Evolutionary conservation across 2,888 invertebrate species (phyloP), one percentile per base, ranked within the genome.

Genomic region (Ornithoptera priamus): DNA sequence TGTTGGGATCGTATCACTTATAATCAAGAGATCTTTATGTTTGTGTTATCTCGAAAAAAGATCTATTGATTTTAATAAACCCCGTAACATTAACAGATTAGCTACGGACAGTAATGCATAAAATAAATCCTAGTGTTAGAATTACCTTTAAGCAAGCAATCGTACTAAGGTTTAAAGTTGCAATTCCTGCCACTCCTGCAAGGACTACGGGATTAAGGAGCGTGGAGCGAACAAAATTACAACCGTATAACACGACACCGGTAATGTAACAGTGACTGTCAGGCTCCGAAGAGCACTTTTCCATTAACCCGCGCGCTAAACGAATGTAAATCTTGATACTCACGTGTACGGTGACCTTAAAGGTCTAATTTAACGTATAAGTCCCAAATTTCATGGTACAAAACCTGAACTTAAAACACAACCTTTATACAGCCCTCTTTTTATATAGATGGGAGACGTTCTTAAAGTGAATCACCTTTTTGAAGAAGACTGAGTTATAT

Each of bases 271-370:
- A 62, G 30, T 63, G 62, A 67, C 62, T 70, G 70, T 67, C 70
- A 67, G 70, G 63, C 70, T 67, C 53, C 62, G 59, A 67, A 63
- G 66, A 70, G 63, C 73, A 69, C 69, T 72, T 75, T 73, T 73
- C 74, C 73, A 75, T 75, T 75, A 77, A 75, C 72, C 74, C 64
- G 69, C 65, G 63, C 69, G 71, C 72, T 76, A 75, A 74, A 71
- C 73, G 74, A 72, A 75, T 75, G 75, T 75, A 76, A 76, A 76
- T 76, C 76, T 74, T 67, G 56, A 67, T 65, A 69, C 73, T 72
- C 74, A 72, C 72, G 39, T 60, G 63, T 68, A 46, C 17, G 30
- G 69, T 65, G 20, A 65, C 69, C 65, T 56, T 10, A 7, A 12
- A 17, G 12, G 2, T 18, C 2, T n/a, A 15, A 15, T 59, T 22